These are phyloP conservation scores for Oplegnathus fasciatus DNA, from an alignment of 2,113 vertebrate species.

Conservation along the genomic window DNA sequence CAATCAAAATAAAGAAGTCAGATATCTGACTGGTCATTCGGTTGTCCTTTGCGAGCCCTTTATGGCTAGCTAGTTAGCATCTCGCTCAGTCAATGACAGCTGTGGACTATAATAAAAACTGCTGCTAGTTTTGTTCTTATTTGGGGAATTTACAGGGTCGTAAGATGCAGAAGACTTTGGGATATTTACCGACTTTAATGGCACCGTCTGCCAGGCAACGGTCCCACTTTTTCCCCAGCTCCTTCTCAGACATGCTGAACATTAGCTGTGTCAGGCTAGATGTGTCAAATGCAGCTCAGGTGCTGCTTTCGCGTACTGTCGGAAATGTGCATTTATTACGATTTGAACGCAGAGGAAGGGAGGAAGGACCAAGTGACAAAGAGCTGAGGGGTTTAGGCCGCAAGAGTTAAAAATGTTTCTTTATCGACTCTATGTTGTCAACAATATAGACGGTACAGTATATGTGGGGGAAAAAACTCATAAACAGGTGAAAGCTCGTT, in stretches of 20 bases:
- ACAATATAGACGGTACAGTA: background rate
- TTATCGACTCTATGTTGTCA: accelerated
- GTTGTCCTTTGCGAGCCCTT: conserved; percentile 69
- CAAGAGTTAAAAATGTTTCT: accelerated
- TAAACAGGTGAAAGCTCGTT: accelerated
- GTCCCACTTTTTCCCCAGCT: conserved; percentile 95
- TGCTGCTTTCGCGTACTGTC: conserved; percentile 45
- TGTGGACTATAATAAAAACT: conserved; percentile 5
- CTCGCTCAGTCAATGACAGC: conserved; percentile 71
- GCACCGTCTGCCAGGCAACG: conserved; percentile 92
- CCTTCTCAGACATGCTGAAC: conserved; percentile 90
- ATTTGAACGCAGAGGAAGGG: background rate
- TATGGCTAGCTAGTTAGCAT: conserved; percentile 75
- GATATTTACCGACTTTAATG: conserved; percentile 92
- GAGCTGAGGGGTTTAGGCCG: accelerated
- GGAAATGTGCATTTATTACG: background rate
- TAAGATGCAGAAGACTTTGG: background rate
- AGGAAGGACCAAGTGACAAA: too few relatives aligned
- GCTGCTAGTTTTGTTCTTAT: background rate
- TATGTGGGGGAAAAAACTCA: background rate
- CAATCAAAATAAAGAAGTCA: background rate
- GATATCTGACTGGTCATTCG: conserved; percentile 11
- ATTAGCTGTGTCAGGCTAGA: conserved; percentile 56
- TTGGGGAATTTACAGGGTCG: background rate
- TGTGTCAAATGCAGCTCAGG: conserved; percentile 50